Evolutionary conservation across 2,113 vertebrate species (phyloP), one percentile per base, ranked within the genome.

Genomic region (Syngnathus typhle): DNA sequence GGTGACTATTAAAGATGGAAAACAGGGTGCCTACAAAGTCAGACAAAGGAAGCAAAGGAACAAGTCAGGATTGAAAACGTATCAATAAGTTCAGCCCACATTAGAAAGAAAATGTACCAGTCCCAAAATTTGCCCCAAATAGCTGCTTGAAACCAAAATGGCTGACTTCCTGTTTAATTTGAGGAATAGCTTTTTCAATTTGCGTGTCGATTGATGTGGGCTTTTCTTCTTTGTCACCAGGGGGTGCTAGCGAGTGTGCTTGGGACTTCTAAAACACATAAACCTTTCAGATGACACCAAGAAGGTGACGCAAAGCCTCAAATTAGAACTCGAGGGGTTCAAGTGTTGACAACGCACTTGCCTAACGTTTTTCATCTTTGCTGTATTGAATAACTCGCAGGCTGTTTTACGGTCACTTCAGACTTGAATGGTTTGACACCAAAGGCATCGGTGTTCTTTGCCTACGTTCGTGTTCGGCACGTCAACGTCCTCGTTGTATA

Each of bases 241-340:
- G 21, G 3, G 21, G 52, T 54, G n/a, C 21, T 54, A 10, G 1
- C 23, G n/a, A 23, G 52, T 23, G n/a, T 23, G 52, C 9, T 54
- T 54, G 52, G 10, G 5, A 23, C 11, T 7, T 9, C 21, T 27
- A 0, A 5, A 15, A 72, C 59, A 55, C 16, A 64, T 68, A 37
- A 56, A 23, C 52, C 1, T 11, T 27, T 55, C 21, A 67, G 62
- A 72, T 59, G 65, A 70, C 54, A 62, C 71, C 52, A 27, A 23
- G 9, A 12, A 55, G 11, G 52, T 55, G 52, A 55, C 21, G 27
- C 21, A 21, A 52, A 19, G 19, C 7, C 49, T 23, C n/a, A 13
- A 27, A 55, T 23, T 5, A n/a, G 52, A 55, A 55, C 21, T 55
- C 7, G 27, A 55, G 52, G 12, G 21, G 27, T 54, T 7, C 11